phyloP scores from a whole-genome alignment of 2,888 invertebrate genomes.

The Acanthacorydalis orientalis region DNA sequence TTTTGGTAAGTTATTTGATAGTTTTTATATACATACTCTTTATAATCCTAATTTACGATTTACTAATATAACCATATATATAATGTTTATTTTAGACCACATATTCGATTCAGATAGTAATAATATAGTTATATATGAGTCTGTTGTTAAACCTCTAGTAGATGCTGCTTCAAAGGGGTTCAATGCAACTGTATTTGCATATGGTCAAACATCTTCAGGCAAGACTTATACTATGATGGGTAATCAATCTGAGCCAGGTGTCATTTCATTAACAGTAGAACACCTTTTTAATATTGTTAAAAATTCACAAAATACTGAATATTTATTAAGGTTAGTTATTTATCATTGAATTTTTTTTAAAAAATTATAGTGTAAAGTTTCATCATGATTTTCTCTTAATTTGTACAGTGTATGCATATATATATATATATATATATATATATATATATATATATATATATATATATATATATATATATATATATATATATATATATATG shows the following conservation, averaged over 20 bases:
- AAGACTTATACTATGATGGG: constrained; percentile 80
- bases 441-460: too few species aligned
- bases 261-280: constrained; percentile 54
- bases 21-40: neutral
- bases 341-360: neutral
- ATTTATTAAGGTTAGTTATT: constrained; percentile 42
- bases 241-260: constrained; percentile 45
- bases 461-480: too few species aligned
- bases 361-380: too few species aligned
- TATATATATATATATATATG: too few species aligned
- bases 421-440: too few species aligned
- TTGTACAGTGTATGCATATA: too few species aligned
- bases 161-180: constrained; percentile 54
- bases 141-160: constrained; percentile 53
- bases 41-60: neutral
- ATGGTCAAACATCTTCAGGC: constrained; percentile 83
- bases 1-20: constrained; percentile 23
- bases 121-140: constrained; percentile 46
- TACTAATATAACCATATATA: constrained; percentile 2
- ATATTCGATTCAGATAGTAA: constrained; percentile 43
- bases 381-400: too few species aligned
- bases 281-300: constrained; percentile 53
- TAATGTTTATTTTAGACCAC: constrained; percentile 35
- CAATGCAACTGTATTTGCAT: constrained; percentile 80
- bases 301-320: constrained; percentile 45